These are phyloP conservation scores for Nephila pilipes DNA, from an alignment of 1,140 invertebrate genomes.

Conservation along the genomic window DNA sequence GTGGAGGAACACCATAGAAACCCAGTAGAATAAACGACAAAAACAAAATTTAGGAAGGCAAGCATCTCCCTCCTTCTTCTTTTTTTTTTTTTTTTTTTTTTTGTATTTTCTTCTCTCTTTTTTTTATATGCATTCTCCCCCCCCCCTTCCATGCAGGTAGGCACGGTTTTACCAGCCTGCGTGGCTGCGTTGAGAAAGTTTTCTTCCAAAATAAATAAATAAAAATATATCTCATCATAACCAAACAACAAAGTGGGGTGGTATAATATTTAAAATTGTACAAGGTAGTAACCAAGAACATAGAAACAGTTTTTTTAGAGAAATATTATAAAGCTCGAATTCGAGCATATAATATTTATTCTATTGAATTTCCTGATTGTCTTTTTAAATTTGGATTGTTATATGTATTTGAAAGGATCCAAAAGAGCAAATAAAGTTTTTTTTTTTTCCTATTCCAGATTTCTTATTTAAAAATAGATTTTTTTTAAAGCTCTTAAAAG, in stretches of 20 bases:
- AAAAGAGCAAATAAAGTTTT: too few relatives aligned
- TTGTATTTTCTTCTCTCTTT: not conserved
- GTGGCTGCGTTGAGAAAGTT: constrained; percentile 22
- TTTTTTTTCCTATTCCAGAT: too few relatives aligned
- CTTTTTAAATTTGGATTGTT: too few relatives aligned
- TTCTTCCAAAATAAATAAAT: not conserved
- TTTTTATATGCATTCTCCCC: not conserved
- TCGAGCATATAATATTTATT: too few relatives aligned
- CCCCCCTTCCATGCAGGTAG: not conserved
- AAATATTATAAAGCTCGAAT: too few relatives aligned
- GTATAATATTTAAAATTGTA: not conserved
- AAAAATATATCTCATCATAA: not conserved
- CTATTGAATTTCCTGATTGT: too few relatives aligned
- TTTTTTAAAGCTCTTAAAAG: too few relatives aligned
- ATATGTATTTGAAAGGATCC: too few relatives aligned
- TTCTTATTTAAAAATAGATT: too few relatives aligned
- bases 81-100: not conserved
- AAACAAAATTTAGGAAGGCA: not conserved
- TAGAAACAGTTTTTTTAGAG: too few relatives aligned
- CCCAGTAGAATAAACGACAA: not conserved
- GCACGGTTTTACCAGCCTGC: constrained; percentile 19
- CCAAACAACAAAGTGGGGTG: not conserved
- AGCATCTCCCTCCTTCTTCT: not conserved
- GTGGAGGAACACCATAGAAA: too few relatives aligned
- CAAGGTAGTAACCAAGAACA: too few relatives aligned